These are phyloP conservation scores for Ariolimax columbianus DNA, from an alignment of 2,888 invertebrate genomes.

Conservation along the genomic window DNA sequence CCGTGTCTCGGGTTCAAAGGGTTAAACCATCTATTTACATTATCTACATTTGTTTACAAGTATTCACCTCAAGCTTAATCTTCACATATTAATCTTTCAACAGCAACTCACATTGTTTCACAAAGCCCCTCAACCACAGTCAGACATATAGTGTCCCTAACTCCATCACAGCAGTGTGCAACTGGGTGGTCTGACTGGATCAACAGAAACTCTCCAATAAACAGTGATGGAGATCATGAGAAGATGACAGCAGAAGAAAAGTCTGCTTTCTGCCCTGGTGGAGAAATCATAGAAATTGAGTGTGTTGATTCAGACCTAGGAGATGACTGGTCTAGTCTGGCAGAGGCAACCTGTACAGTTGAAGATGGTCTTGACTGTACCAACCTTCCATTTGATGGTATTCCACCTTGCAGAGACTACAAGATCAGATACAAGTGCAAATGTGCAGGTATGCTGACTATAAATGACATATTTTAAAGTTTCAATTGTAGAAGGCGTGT, in stretches of 20 bases:
- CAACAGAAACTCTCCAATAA: slow-evolving; percentile 60
- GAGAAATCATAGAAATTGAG: slow-evolving; percentile 50
- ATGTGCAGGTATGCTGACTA: slow-evolving; percentile 78
- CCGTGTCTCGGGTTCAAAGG: no score
- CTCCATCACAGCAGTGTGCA: background rate
- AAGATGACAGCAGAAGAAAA: slow-evolving; percentile 61
- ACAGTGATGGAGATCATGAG: slow-evolving; percentile 66
- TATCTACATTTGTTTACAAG: no score
- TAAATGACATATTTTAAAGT: no score
- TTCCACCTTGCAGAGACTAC: slow-evolving; percentile 69
- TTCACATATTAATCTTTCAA: no score
- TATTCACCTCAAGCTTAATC: no score
- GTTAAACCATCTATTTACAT: no score
- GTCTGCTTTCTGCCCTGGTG: slow-evolving; percentile 64
- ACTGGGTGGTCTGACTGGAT: slow-evolving; percentile 61
- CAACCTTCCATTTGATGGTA: slow-evolving; percentile 33
- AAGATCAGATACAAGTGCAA: slow-evolving; percentile 76
- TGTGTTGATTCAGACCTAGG: slow-evolving; percentile 37
- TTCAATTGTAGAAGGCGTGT: no score
- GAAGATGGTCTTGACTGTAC: slow-evolving; percentile 47
- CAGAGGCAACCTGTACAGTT: slow-evolving; percentile 47
- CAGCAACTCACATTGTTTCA: no score
- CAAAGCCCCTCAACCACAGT: no score
- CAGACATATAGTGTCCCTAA: background rate
- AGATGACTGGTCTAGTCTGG: slow-evolving; percentile 39